These are phyloP conservation scores for Tachypleus tridentatus DNA, from an alignment of 1,140 invertebrate species.

Conservation along the genomic window DNA sequence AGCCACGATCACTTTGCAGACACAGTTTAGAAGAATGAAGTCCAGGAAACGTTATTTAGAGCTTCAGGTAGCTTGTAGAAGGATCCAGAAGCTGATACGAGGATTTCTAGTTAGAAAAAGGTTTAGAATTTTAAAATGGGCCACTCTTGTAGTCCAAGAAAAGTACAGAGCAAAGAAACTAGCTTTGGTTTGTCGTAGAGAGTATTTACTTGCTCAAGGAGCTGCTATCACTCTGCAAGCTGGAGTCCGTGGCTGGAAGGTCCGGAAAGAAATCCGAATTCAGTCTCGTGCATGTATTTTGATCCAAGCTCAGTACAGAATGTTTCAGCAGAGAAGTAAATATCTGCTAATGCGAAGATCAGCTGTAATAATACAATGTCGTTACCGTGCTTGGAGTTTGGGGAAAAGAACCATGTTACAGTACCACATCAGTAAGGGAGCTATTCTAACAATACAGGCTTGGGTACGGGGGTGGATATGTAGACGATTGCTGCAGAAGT, in stretches of 20 bases:
- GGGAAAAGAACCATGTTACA: background rate
- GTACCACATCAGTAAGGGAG: background rate
- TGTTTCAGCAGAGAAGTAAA: background rate
- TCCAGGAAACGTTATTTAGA: background rate
- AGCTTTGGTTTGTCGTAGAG: background rate
- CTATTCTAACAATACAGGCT: background rate
- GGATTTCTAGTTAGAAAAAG: background rate
- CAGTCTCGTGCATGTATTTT: constrained; percentile 16
- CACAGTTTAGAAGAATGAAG: background rate
- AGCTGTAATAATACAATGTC: too few relatives aligned
- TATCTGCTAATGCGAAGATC: background rate
- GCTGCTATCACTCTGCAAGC: background rate
- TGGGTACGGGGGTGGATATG: too few relatives aligned
- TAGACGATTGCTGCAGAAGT: too few relatives aligned
- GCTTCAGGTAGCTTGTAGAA: background rate
- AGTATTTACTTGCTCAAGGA: background rate
- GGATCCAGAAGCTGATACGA: background rate
- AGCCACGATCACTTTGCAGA: background rate
- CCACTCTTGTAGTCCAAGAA: constrained; percentile 2
- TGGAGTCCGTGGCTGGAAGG: background rate
- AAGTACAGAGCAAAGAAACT: background rate
- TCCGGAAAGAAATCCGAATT: constrained; percentile 2
- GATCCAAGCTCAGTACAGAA: constrained; percentile 18
- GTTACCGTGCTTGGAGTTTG: too few relatives aligned
- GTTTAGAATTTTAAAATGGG: background rate